These are phyloP conservation scores for Eurois occulta DNA, from an alignment of 2,888 invertebrate species.

Conservation along the genomic window DNA sequence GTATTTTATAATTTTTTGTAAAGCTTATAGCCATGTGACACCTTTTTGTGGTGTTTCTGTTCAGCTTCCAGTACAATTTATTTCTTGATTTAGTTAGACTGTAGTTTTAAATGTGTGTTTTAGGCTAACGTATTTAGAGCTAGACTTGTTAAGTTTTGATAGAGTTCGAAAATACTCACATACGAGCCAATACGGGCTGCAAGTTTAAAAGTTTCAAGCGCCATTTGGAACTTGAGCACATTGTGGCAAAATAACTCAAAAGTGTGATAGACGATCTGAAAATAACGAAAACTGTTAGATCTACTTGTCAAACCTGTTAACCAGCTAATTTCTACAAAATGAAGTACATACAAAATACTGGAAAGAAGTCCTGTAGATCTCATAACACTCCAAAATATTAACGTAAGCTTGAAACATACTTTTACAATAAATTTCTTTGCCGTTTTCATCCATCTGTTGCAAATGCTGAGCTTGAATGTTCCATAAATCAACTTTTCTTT, in stretches of 20 bases:
- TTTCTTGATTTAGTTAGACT: too few relatives aligned
- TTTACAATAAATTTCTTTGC: constrained; percentile 1
- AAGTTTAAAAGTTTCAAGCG: background rate
- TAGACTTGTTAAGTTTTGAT: background rate
- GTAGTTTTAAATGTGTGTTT: too few relatives aligned
- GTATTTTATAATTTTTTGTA: too few relatives aligned
- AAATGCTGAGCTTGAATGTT: constrained; percentile 1
- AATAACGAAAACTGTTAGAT: background rate
- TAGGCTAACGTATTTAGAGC: background rate
- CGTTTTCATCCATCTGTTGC: background rate
- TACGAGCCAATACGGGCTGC: background rate
- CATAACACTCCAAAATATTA: background rate
- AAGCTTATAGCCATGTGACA: too few relatives aligned
- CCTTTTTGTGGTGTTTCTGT: too few relatives aligned
- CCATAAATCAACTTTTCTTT: constrained; percentile 15
- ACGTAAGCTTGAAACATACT: constrained; percentile 28
- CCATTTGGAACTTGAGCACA: constrained; percentile 25
- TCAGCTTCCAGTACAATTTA: too few relatives aligned
- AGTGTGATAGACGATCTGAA: constrained; percentile 18
- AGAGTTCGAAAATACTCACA: background rate
- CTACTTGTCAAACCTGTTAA: background rate
- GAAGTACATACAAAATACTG: constrained; percentile 6
- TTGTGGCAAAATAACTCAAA: constrained; percentile 16
- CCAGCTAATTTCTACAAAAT: background rate
- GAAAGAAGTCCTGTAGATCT: constrained; percentile 11